Evolutionary conservation across 2,113 vertebrate species (phyloP).

Genomic region (Grantiella picta): DNA sequence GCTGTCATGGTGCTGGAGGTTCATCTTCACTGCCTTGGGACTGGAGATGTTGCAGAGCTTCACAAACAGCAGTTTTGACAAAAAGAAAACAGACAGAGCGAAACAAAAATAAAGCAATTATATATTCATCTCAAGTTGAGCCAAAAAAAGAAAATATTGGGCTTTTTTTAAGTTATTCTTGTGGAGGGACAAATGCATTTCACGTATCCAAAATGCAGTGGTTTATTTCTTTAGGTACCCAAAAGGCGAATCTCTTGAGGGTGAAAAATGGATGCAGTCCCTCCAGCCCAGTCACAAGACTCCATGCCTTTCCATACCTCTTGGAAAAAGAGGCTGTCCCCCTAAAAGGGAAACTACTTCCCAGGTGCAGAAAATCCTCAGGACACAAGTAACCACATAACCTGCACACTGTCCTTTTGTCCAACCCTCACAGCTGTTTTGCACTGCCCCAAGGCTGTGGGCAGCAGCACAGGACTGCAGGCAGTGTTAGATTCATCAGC

Average conservation of each 20-base stretch:
- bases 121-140: not conserved
- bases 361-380: not conserved
- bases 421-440: not conserved
- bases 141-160: not conserved
- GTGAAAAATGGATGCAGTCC: not conserved
- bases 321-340: not conserved
- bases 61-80: not conserved
- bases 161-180: not conserved
- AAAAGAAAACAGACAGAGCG: not conserved
- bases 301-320: not conserved
- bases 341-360: not conserved
- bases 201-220: not conserved
- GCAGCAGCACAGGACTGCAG: not conserved
- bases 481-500: not conserved
- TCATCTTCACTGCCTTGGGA: not conserved
- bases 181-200: not conserved
- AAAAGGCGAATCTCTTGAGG: not conserved
- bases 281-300: not conserved
- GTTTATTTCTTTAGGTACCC: not conserved
- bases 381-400: not conserved
- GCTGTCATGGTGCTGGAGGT: fast-evolving
- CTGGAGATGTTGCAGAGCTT: not conserved
- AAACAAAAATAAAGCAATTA: not conserved
- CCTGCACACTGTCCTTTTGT: not conserved
- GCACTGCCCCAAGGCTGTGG: fast-evolving